Conservation (phyloP, 2,113 vertebrate species). For the Grantiella picta region DNA sequence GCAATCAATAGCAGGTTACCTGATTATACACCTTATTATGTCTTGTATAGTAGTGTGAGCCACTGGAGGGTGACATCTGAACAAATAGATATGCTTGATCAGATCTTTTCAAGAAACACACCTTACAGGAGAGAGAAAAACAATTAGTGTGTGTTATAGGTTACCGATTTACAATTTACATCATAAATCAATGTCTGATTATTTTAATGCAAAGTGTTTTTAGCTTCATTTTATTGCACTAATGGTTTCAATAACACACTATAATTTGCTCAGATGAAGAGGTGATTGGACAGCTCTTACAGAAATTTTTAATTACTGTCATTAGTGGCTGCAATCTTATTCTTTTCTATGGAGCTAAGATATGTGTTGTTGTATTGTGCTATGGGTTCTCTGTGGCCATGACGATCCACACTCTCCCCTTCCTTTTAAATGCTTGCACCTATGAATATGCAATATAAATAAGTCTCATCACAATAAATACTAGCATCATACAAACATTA, state of each 20-base stretch:
- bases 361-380: background rate
- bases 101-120: conserved; percentile 14
- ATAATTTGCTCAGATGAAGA: conserved; percentile 53
- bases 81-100: conserved; percentile 4
- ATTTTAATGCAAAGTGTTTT: conserved; percentile 47
- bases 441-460: no score
- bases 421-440: background rate
- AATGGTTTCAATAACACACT: conserved; percentile 43
- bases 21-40: background rate
- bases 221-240: conserved; percentile 31
- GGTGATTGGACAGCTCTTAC: conserved; percentile 57
- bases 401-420: background rate
- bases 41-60: background rate
- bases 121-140: background rate
- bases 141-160: conserved; percentile 35
- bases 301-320: conserved; percentile 63
- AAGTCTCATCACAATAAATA: background rate
- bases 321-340: conserved; percentile 44
- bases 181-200: conserved; percentile 44
- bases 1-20: background rate
- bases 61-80: background rate
- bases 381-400: background rate
- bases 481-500: background rate
- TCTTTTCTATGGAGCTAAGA: background rate
- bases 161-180: conserved; percentile 42